Percentiles rank a stretch among this genome's conserved stretches.
These are phyloP conservation scores for Chaenocephalus aceratus DNA, from an alignment of 2,113 vertebrate genomes.

Conservation along the genomic window DNA sequence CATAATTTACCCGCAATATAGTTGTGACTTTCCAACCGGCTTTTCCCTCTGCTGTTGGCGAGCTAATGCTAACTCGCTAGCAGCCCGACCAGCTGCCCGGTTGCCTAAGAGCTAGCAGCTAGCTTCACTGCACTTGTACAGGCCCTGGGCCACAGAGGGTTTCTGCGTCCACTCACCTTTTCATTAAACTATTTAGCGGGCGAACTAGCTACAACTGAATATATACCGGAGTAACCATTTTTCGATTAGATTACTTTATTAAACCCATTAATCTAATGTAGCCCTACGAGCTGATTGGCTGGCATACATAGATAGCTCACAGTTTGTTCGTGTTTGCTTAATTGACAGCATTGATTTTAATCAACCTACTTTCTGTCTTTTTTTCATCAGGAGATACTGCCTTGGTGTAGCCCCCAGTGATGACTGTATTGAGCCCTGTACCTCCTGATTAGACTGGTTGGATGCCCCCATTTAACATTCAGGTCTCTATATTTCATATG, in stretches of 20 bases:
- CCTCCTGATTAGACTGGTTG: slow-evolving; percentile 85
- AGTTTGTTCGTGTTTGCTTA: slow-evolving; percentile 62
- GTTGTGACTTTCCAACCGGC: slow-evolving; percentile 79
- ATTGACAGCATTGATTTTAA: slow-evolving; percentile 72
- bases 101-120: slow-evolving; percentile 35
- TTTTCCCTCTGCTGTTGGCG: slow-evolving; percentile 69
- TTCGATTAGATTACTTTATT: background rate
- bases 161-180: slow-evolving; percentile 41
- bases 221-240: background rate
- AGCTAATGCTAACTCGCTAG: slow-evolving; percentile 74
- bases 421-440: slow-evolving; percentile 83
- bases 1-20: slow-evolving; percentile 1
- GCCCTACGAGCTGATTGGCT: slow-evolving; percentile 14
- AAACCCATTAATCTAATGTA: slow-evolving; percentile 3
- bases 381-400: slow-evolving; percentile 70
- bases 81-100: slow-evolving; percentile 60
- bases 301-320: slow-evolving; percentile 35
- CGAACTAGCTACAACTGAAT: slow-evolving; percentile 11
- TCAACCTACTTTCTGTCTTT: slow-evolving; percentile 66
- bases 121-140: slow-evolving; percentile 53
- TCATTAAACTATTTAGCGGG: slow-evolving; percentile 37
- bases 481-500: slow-evolving; percentile 76
- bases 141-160: slow-evolving; percentile 61
- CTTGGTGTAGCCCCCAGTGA: slow-evolving; percentile 79
- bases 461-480: slow-evolving; percentile 83